These are phyloP conservation scores for Zaprionus taronus DNA, from an alignment of 1,140 invertebrate genomes.

Conservation along the genomic window DNA sequence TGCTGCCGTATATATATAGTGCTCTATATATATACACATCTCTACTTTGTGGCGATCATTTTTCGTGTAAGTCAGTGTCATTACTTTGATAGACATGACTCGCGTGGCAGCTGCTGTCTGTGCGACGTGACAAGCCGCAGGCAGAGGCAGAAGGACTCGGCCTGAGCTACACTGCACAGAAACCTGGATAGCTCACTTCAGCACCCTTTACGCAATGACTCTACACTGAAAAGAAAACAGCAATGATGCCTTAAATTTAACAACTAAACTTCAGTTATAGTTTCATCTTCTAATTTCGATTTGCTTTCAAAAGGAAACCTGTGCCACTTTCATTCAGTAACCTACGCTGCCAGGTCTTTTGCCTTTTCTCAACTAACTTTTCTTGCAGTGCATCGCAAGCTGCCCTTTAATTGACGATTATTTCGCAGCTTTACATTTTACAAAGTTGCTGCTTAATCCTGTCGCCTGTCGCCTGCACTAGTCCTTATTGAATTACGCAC, in stretches of 20 bases:
- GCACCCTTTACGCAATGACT: neutral
- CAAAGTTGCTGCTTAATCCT: constrained; percentile 62
- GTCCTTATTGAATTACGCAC: constrained; percentile 77
- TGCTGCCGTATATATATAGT: neutral
- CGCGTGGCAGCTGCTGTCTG: constrained; percentile 35
- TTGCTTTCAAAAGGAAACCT: too few relatives aligned
- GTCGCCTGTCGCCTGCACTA: constrained; percentile 19
- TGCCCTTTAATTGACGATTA: constrained; percentile 82
- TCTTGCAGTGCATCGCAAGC: constrained; percentile 8
- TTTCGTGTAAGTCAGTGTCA: constrained; percentile 56
- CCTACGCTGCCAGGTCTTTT: neutral
- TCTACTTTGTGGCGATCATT: constrained; percentile 36
- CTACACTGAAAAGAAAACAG: neutral
- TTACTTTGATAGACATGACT: constrained; percentile 72
- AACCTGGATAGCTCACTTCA: too few relatives aligned
- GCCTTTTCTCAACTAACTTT: neutral
- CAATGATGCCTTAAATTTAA: too few relatives aligned
- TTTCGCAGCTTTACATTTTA: constrained; percentile 70
- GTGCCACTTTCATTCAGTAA: neutral
- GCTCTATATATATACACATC: neutral
- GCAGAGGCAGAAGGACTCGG: constrained; percentile 14
- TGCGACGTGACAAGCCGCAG: constrained; percentile 51
- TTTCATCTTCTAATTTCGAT: too few relatives aligned
- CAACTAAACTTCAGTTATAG: too few relatives aligned
- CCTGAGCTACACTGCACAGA: neutral